Percentiles rank a stretch among this genome's conserved stretches.
These are phyloP conservation scores for Astropecten irregularis DNA, from an alignment of 53 echinoderm and acorn worm genomes.

Conservation along the genomic window DNA sequence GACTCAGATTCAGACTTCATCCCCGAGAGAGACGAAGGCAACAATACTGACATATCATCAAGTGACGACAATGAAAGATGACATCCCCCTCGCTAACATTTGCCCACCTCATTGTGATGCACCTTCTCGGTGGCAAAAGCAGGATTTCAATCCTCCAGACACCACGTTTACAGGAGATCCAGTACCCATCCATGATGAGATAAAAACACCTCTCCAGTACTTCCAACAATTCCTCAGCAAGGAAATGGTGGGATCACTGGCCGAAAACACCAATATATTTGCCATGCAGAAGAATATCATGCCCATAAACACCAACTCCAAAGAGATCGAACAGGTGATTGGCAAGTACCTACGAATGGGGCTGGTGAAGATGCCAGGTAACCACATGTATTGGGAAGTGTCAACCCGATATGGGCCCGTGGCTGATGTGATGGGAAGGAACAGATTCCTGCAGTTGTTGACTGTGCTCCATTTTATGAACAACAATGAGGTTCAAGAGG, in stretches of 20 bases:
- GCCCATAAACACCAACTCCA: not conserved
- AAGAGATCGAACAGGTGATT: not conserved
- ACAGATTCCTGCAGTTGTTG: not conserved
- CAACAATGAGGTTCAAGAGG: not conserved
- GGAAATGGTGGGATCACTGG: not conserved
- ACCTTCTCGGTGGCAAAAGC: too few species aligned
- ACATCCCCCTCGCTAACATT: too few species aligned
- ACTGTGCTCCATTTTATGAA: not conserved
- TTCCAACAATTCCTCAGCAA: not conserved
- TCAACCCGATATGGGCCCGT: not conserved
- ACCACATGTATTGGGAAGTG: not conserved
- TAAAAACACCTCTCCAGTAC: not conserved
- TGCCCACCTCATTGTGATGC: too few species aligned
- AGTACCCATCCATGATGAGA: not conserved
- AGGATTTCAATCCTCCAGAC: too few species aligned
- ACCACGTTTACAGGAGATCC: too few species aligned
- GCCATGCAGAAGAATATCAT: not conserved
- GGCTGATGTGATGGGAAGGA: not conserved
- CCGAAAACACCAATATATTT: not conserved
- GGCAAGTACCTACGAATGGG: not conserved
- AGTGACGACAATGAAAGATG: too few species aligned
- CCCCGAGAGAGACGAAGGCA: too few species aligned
- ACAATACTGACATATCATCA: too few species aligned
- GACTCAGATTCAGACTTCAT: too few species aligned
- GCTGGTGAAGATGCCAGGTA: not conserved